Evolutionary conservation across 2,113 vertebrate genomes (phyloP).

Genomic region (Podocnemis expansa): DNA sequence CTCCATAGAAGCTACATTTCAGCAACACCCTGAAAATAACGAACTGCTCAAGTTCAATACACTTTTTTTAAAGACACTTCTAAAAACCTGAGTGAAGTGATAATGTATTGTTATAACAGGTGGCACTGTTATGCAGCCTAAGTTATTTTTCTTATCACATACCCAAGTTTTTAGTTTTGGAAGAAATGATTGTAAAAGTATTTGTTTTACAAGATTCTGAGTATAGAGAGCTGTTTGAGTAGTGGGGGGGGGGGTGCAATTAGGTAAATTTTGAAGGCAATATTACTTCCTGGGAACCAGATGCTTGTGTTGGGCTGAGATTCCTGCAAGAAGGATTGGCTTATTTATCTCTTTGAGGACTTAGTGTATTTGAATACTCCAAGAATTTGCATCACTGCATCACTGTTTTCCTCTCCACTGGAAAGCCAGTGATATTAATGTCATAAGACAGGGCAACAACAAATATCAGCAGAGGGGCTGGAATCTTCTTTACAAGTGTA

Average conservation of each 20-base stretch:
- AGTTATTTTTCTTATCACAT: not conserved
- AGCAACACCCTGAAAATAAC: not conserved
- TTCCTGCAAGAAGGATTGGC: not conserved
- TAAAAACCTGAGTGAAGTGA: not conserved
- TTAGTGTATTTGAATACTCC: fast-evolving
- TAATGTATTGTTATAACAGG: not conserved
- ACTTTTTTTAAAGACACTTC: not conserved
- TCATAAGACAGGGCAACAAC: not conserved
- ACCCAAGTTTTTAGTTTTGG: not conserved
- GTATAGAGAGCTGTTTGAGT: not conserved
- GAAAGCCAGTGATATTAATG: not conserved
- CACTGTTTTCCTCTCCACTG: not conserved
- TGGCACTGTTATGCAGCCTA: not conserved
- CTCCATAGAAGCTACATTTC: not conserved
- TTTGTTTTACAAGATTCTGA: not conserved
- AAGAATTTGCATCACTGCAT: fast-evolving
- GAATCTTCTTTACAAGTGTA: not conserved
- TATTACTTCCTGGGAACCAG: not conserved
- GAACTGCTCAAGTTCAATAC: not conserved
- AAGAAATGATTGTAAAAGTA: not conserved
- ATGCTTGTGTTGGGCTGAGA: fast-evolving
- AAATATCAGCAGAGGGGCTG: not conserved
- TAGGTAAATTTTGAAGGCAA: not conserved
- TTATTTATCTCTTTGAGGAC: not conserved
- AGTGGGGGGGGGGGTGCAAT: no score